phyloP scores from a whole-genome alignment of 2,113 vertebrate genomes.

The Corythoichthys intestinalis region DNA sequence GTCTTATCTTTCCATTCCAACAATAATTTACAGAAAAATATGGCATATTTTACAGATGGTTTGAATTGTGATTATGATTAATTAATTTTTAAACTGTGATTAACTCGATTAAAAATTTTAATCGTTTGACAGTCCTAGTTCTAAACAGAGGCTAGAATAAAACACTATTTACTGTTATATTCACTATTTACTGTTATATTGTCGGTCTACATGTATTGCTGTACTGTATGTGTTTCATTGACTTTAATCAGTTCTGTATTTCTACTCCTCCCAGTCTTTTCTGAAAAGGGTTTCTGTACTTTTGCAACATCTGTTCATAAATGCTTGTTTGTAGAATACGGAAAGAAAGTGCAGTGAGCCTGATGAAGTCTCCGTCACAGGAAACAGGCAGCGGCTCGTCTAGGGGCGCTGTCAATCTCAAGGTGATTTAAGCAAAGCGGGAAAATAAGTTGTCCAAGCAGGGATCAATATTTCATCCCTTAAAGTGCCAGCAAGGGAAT shows the following conservation, averaged over 20 bases:
- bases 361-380: slow-evolving; percentile 39
- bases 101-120: too few species aligned
- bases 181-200: too few species aligned
- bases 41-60: too few species aligned
- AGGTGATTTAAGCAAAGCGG: slow-evolving; percentile 52
- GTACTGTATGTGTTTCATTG: not conserved
- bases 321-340: slow-evolving; percentile 3
- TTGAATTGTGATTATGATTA: too few species aligned
- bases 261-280: not conserved
- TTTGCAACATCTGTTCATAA: not conserved
- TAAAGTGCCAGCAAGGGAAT: slow-evolving; percentile 54
- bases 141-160: too few species aligned
- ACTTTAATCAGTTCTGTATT: not conserved
- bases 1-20: too few species aligned
- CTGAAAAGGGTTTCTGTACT: not conserved
- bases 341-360: not conserved
- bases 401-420: slow-evolving; percentile 45
- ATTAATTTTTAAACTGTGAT: too few species aligned
- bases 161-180: too few species aligned
- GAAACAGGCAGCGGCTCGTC: slow-evolving; percentile 14
- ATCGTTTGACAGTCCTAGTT: too few species aligned
- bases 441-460: slow-evolving; percentile 44
- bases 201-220: too few species aligned
- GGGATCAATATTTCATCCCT: slow-evolving; percentile 64
- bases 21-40: too few species aligned